Evolutionary conservation across 2,797 vertebrate species (phyloP).

Genomic region (Urocyon cinereoargenteus): DNA sequence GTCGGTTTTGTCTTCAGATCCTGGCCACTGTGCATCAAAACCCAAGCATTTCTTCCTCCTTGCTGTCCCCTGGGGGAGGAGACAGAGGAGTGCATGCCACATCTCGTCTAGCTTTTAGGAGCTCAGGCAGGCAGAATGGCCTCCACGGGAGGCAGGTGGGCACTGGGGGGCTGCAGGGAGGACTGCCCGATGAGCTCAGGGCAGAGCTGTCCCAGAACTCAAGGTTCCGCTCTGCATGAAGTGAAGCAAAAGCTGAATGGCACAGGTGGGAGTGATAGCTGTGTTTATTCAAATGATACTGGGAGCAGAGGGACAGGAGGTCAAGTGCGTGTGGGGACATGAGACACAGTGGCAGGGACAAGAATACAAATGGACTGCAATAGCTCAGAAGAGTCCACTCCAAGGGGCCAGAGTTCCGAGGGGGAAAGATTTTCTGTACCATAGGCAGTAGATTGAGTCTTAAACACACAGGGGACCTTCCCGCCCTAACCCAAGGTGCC

Average conservation of each 20-base stretch:
- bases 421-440: background rate
- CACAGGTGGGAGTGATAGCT: background rate
- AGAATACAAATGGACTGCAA: background rate
- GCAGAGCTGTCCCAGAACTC: background rate
- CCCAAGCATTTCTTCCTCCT: conserved; percentile 33
- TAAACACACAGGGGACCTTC: background rate
- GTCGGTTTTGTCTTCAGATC: background rate
- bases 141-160: background rate
- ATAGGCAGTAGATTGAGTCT: background rate
- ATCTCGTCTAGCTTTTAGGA: conserved; percentile 18
- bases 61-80: background rate
- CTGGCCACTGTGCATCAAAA: background rate
- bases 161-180: background rate
- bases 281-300: conserved; percentile 71
- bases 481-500: background rate
- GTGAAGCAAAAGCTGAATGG: background rate
- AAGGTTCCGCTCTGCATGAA: background rate
- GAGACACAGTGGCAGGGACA: background rate
- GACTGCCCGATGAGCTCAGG: background rate
- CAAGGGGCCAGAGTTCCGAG: background rate
- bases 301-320: background rate
- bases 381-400: background rate
- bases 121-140: background rate
- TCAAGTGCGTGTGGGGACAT: background rate
- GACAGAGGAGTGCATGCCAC: background rate